Evolutionary conservation across 2,113 vertebrate genomes (phyloP).

Genomic region (Rhegmatorhina hoffmannsi): DNA sequence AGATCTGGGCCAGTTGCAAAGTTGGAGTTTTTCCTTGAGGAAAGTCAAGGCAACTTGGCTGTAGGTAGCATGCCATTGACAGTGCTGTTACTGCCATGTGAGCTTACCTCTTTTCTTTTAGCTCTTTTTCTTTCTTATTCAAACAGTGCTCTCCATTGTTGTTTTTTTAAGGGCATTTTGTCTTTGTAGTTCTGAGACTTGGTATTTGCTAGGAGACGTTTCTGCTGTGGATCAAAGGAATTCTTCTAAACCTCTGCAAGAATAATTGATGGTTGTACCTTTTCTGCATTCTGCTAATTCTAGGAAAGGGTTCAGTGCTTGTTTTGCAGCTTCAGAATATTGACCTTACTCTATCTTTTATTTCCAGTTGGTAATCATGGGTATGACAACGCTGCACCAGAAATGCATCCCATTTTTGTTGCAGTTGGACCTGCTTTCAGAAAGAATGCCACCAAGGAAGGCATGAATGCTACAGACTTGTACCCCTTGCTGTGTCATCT

Average conservation of each 20-base stretch:
- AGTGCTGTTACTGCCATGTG: not conserved
- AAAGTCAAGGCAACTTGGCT: not conserved
- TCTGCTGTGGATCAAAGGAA: not conserved
- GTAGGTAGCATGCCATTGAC: too few relatives aligned
- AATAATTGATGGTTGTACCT: not conserved
- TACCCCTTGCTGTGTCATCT: conserved; percentile 91
- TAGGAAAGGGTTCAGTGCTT: not conserved
- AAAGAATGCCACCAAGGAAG: conserved; percentile 78
- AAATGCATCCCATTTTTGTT: conserved; percentile 91
- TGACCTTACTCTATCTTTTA: conserved; percentile 35
- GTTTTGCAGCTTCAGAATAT: not conserved
- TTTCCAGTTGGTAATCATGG: conserved; percentile 91
- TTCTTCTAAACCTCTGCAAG: not conserved
- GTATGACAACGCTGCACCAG: conserved; percentile 85
- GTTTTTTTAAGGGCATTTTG: not conserved
- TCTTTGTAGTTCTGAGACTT: not conserved
- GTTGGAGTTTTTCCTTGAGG: not conserved
- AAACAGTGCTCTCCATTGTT: not conserved
- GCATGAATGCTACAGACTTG: conserved; percentile 85
- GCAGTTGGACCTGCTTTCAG: conserved; percentile 89
- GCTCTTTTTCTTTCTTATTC: not conserved
- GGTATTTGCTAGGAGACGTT: not conserved
- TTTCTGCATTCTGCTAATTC: not conserved
- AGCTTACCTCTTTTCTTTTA: not conserved
- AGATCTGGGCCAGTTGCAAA: not conserved